Conservation (phyloP, 2,797 vertebrate species). For the Pantherophis alleghaniensis region DNA sequence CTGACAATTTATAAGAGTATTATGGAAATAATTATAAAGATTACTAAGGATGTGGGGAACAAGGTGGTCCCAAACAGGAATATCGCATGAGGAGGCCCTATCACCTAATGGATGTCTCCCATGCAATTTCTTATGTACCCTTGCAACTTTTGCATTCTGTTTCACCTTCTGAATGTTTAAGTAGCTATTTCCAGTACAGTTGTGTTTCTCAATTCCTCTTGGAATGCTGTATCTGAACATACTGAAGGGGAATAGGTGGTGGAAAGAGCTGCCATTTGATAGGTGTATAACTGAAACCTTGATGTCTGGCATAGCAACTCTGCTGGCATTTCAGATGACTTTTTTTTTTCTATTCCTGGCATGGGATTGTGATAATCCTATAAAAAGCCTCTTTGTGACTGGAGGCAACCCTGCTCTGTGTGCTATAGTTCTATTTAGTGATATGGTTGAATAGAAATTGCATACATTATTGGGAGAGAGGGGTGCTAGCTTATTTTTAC, state of each 20-base stretch:
- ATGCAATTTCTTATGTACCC: neutral
- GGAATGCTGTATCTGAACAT: neutral
- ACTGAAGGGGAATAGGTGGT: neutral
- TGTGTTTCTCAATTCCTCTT: neutral
- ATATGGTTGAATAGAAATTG: neutral
- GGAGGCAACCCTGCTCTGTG: neutral
- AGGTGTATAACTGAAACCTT: neutral
- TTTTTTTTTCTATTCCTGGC: constrained; percentile 18
- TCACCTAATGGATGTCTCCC: neutral
- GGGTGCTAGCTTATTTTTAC: neutral
- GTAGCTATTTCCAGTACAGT: neutral
- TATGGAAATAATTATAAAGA: neutral
- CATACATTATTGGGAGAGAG: neutral
- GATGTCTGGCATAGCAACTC: neutral
- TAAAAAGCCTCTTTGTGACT: constrained; percentile 6
- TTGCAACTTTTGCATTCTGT: neutral
- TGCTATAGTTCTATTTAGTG: neutral
- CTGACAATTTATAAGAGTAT: neutral
- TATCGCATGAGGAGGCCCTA: neutral
- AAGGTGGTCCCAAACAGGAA: neutral
- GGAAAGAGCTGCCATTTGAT: neutral
- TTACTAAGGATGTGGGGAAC: neutral
- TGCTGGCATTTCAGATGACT: neutral
- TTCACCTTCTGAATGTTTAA: neutral
- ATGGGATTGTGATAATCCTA: constrained; percentile 28